Conservation (phyloP, 30 jellyfish, hydroid and myxozoan genomes). For the Aurelia coerulea region DNA sequence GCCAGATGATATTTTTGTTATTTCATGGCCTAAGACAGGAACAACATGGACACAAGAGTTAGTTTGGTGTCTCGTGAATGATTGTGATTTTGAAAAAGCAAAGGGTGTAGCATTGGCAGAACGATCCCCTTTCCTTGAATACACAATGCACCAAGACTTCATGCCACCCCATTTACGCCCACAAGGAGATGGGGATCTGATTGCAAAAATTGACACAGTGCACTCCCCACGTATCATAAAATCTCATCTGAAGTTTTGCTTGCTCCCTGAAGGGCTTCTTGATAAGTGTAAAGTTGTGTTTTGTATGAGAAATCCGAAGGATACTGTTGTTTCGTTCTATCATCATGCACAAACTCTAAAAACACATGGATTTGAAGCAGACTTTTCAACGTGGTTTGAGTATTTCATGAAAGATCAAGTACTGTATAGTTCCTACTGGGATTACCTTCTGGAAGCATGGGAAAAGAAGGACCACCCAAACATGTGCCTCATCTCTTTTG, state of each 20-base stretch:
- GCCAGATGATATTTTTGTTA: conserved; percentile 22
- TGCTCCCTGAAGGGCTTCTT: conserved; percentile 15
- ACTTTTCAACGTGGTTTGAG: conserved; percentile 27
- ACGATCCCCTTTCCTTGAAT: no score
- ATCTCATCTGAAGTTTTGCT: conserved; percentile 21
- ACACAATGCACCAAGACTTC: no score
- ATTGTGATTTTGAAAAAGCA: neutral
- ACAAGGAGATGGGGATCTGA: neutral
- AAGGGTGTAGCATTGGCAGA: no score
- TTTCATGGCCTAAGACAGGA: conserved; percentile 32
- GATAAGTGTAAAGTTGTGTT: conserved; percentile 18
- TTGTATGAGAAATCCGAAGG: conserved; percentile 45
- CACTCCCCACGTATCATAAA: conserved; percentile 30
- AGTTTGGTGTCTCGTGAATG: conserved; percentile 41
- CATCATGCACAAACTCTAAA: conserved; percentile 10
- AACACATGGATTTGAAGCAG: neutral
- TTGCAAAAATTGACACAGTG: neutral
- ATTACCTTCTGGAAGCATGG: conserved; percentile 21
- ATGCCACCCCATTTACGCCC: no score
- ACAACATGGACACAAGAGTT: conserved; percentile 52
- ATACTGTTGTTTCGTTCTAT: conserved; percentile 32
- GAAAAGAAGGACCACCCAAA: conserved; percentile 35
- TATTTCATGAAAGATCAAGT: conserved; percentile 28
- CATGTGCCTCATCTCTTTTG: conserved; percentile 21
- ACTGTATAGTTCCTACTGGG: conserved; percentile 19